These are phyloP conservation scores for Chauna torquata DNA, from an alignment of 2,113 vertebrate species.

Conservation along the genomic window DNA sequence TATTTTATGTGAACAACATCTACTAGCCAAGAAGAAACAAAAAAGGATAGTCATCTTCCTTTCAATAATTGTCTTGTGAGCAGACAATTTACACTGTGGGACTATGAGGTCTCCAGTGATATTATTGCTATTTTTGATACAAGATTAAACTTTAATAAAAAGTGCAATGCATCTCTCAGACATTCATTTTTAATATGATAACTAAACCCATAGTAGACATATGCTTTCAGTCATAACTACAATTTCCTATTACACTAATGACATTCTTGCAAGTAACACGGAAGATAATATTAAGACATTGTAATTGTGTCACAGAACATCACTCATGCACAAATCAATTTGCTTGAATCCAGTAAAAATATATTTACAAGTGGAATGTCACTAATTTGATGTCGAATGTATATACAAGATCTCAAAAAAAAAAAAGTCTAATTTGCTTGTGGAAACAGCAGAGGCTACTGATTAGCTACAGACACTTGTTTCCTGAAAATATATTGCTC, in stretches of 20 bases:
- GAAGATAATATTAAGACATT: background rate
- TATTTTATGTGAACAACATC: background rate
- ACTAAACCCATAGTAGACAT: background rate
- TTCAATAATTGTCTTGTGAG: background rate
- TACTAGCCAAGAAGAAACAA: background rate
- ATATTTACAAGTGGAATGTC: background rate
- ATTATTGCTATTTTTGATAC: background rate
- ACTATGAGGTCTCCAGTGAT: background rate
- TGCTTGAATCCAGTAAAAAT: background rate
- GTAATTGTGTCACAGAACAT: background rate
- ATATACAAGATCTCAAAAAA: background rate
- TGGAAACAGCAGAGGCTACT: background rate
- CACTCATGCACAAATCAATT: background rate
- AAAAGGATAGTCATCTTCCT: background rate
- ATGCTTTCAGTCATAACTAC: background rate
- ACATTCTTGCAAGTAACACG: background rate
- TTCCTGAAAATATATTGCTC: background rate
- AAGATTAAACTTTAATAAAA: background rate
- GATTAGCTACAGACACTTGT: background rate
- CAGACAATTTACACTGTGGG: background rate
- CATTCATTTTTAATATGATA: background rate
- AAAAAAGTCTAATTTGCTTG: constrained; percentile 14
- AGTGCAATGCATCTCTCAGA: background rate
- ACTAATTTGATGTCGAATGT: background rate
- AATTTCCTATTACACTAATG: background rate